Conservation (phyloP, 2,113 vertebrate genomes). For the Callionymus lyra region DNA sequence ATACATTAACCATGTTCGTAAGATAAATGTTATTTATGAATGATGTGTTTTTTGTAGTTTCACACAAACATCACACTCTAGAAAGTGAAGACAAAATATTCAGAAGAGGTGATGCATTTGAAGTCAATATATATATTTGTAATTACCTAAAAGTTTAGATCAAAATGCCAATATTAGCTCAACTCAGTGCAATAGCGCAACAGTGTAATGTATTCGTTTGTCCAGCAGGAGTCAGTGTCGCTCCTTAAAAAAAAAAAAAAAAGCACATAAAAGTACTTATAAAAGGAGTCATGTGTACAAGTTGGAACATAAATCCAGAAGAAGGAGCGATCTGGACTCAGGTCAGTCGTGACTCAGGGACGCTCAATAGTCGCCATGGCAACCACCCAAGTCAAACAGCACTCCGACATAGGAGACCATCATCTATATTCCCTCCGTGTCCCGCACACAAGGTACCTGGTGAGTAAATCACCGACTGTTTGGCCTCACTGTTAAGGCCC, state of each 20-base stretch:
- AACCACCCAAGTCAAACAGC: conserved; percentile 56
- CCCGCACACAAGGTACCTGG: conserved; percentile 1
- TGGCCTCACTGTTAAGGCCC: conserved; percentile 13
- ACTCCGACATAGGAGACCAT: conserved; percentile 43
- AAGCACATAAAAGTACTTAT: too few species aligned
- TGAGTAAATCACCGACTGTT: conserved; percentile 41
- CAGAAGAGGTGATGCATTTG: too few species aligned
- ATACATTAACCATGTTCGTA: too few species aligned
- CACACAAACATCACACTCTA: not conserved
- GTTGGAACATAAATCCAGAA: conserved; percentile 4
- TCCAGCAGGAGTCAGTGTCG: conserved; percentile 49
- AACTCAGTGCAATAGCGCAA: conserved; percentile 20
- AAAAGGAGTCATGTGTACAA: not conserved
- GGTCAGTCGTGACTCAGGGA: conserved; percentile 19
- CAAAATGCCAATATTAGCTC: not conserved
- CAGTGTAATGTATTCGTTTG: too few species aligned
- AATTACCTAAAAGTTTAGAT: not conserved
- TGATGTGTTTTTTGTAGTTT: conserved; percentile 1
- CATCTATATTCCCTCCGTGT: conserved; percentile 13
- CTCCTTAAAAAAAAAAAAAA: conserved; percentile 4
- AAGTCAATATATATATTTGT: too few species aligned
- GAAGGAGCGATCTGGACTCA: conserved; percentile 1
- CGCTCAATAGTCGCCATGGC: conserved; percentile 66
- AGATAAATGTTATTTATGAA: not conserved
- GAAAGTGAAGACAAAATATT: conserved; percentile 6